Conservation (phyloP, 2,113 vertebrate genomes). For the Prionailurus viverrinus region DNA sequence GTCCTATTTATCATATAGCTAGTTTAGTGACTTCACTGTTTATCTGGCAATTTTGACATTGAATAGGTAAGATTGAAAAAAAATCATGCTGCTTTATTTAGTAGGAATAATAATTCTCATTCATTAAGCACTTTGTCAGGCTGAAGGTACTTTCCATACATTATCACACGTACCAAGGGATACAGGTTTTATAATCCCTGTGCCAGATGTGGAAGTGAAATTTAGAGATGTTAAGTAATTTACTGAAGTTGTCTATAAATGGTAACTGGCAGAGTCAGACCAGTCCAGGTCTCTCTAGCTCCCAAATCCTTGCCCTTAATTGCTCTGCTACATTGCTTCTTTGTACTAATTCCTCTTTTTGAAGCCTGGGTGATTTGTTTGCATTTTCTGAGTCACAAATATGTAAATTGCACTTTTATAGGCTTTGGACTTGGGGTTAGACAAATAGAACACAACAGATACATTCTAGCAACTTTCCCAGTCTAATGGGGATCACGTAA, state of each 20-base stretch:
- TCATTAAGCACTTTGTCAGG: neutral
- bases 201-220: neutral
- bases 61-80: slow-evolving; percentile 20
- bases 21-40: neutral
- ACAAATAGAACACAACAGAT: neutral
- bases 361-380: neutral
- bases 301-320: neutral
- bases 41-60: neutral
- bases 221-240: neutral
- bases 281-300: neutral
- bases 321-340: neutral
- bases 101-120: neutral
- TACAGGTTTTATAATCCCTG: neutral
- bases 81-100: neutral
- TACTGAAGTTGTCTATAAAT: neutral
- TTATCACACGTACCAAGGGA: neutral
- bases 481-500: neutral
- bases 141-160: neutral
- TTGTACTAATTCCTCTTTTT: neutral
- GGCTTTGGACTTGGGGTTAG: neutral
- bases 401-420: neutral
- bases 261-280: neutral
- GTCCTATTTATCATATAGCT: neutral
- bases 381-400: neutral
- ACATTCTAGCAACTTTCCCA: neutral